Base-by-base conservation (phyloP, 2,113 vertebrate genomes). In the Coracopsis vasa region DNA sequence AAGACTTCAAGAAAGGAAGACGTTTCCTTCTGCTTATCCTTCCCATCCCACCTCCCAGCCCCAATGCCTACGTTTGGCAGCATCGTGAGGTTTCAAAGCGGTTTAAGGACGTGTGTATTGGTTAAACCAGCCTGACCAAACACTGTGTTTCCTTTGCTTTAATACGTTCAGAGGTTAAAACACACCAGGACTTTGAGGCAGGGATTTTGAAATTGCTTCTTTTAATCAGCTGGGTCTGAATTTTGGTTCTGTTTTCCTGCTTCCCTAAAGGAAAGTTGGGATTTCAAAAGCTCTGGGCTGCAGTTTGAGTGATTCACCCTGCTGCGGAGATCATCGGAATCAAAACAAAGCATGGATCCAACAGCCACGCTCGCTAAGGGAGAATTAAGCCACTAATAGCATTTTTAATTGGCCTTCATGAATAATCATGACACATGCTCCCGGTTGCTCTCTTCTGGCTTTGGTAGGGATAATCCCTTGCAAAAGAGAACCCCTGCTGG, bases 341-440 rank as follows among this genome's bases (percentile, higher is more conserved):
- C n/a, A 73, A 95, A 92, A 87, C 77, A 95, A 80, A 86, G 60
- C 84, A 37, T 3, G 1, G 37, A 77, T 88, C 78, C 78, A 88
- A 81, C 65, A 88, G 74, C 51, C 61, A 87, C 53, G 67, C 35
- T 79, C 39, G 33, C 78, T 50, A 41, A 74, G 39, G 33, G 42
- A 84, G 65, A 94, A 87, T 87, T 67, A 95, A 91, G 47, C 65
- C 50, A 62, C 60, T 84, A 50, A 87, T 82, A n/a, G 1, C 31
- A 42, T 51, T 80, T 93, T 91, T 81, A 94, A 93, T 93, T 58
- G 47, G 61, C 42, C 72, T 86, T 74, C 79, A 87, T 90, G 78
- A 94, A 79, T 78, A 93, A 81, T 70, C 65, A 74, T 66, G 41
- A 64, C 73, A 58, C 60, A 45, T 80, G 84, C 2, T 58, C 51